phyloP scores from a whole-genome alignment of 23 tunicate species.

The Corella eumyota region DNA sequence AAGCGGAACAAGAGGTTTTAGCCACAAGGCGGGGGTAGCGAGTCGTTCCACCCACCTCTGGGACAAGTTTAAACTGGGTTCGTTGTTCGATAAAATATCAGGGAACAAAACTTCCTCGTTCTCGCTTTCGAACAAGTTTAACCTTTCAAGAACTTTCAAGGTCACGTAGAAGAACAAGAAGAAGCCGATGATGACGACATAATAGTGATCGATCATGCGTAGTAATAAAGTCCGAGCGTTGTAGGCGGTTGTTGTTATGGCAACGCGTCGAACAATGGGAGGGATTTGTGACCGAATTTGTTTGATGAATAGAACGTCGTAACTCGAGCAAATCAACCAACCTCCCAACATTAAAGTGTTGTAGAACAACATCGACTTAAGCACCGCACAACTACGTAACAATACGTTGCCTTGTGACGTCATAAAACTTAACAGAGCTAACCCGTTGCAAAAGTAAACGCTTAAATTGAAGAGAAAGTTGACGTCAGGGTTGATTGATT shows the following conservation, averaged over 20 bases:
- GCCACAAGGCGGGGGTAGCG: slow-evolving; percentile 56
- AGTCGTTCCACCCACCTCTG: slow-evolving; percentile 43
- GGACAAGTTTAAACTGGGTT: slow-evolving; percentile 38
- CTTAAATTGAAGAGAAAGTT: slow-evolving; percentile 36
- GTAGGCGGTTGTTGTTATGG: slow-evolving; percentile 6
- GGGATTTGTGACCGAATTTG: not conserved
- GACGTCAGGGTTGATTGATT: slow-evolving; percentile 30
- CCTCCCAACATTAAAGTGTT: slow-evolving; percentile 21
- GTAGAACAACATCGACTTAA: slow-evolving; percentile 28
- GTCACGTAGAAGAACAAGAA: slow-evolving; percentile 15
- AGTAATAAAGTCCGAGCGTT: slow-evolving; percentile 4
- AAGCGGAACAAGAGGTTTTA: slow-evolving; percentile 37
- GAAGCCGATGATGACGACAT: slow-evolving; percentile 8
- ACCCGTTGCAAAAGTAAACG: slow-evolving; percentile 25
- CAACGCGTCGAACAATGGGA: not conserved
- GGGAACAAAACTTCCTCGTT: too few relatives aligned
- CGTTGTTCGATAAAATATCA: too few relatives aligned
- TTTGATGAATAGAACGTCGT: slow-evolving; percentile 1
- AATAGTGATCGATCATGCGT: not conserved
- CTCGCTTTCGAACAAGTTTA: too few relatives aligned
- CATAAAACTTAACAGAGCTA: slow-evolving; percentile 22
- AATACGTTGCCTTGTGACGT: slow-evolving; percentile 15
- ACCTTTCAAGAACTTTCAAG: not conserved
- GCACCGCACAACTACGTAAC: not conserved
- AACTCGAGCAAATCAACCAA: slow-evolving; percentile 40